Evolutionary conservation across 2,113 vertebrate genomes (phyloP), one percentile per base, ranked within the genome.

Genomic region (Ivindomyrus marchei): DNA sequence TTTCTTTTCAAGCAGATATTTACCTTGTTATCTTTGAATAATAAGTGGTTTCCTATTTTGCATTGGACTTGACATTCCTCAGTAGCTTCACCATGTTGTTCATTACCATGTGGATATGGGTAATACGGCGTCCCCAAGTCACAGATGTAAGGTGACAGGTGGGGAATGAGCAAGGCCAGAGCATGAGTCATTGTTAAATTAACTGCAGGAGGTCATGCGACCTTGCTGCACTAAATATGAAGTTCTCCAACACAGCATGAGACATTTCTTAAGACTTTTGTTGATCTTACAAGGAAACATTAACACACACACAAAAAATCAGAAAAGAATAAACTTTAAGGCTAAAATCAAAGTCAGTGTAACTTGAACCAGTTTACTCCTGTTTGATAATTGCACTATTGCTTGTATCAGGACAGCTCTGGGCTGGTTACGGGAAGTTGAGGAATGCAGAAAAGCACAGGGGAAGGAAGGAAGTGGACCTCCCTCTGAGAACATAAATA

Each of bases 401-500:
- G 5, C 45, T 85, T 85, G 45, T 46, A n/a, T 87, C 11, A 19
- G 47, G 85, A 53, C 85, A 53, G 85, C 15, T 50, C n/a, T 53
- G 46, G 46, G 47, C 49, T 46, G 24, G 13, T 53, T 13, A 36
- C 46, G 53, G 85, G 85, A 87, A 52, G 49, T 13, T 87, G 24
- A 87, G 85, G 85, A 87, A 87, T 52, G 13, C 85, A 87, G 85
- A 87, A 52, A 45, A 87, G 85, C 85, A 53, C 11, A 50, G 49
- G n/a, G 49, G 46, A 87, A 87, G 46, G 85, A 87, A 87, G 85
- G 85, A 87, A 53, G 47, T 7, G 85, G 24, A 36, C 85, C 85
- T 31, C 85, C 47, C 47, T n/a, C 46, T 87, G 49, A 50, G 4
- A 36, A 87, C 15, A 52, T 52, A 9, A 27, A 31, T 87, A 52